phyloP scores from a whole-genome alignment of 2,888 invertebrate genomes.

The Drosophila fulvimacula region DNA sequence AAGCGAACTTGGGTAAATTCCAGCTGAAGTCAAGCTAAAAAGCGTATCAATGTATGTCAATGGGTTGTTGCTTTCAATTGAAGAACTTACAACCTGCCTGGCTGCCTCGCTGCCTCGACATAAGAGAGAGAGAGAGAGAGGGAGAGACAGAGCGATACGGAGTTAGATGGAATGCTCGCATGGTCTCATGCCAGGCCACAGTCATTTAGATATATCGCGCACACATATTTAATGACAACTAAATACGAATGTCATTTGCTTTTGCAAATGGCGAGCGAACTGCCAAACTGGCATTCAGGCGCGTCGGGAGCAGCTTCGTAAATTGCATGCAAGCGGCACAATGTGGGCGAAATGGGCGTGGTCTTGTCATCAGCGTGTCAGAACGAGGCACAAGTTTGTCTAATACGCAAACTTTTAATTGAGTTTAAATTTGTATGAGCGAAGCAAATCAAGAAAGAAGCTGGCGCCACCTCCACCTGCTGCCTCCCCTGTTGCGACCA shows the following conservation, averaged over 20 bases:
- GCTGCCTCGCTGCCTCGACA: conserved; percentile 20
- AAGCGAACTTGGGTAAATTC: conserved; percentile 11
- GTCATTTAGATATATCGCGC: conserved; percentile 68
- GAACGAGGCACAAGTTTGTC: conserved; percentile 67
- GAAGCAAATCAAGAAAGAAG: conserved; percentile 57
- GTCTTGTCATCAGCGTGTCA: conserved; percentile 54
- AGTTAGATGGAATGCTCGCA: background rate
- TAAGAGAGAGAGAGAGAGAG: conserved; percentile 3
- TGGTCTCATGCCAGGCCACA: conserved; percentile 35
- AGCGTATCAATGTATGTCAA: conserved; percentile 75
- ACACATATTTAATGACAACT: conserved; percentile 78
- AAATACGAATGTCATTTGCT: conserved; percentile 74
- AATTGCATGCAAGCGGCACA: conserved; percentile 43
- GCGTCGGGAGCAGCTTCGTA: conserved; percentile 16
- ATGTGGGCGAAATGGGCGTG: conserved; percentile 10
- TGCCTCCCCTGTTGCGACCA: conserved; percentile 12
- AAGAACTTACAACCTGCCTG: conserved; percentile 23
- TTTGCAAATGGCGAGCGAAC: conserved; percentile 27
- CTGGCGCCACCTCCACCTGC: background rate
- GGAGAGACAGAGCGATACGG: background rate
- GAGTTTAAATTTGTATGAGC: conserved; percentile 82
- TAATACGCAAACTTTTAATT: conserved; percentile 82
- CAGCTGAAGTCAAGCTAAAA: conserved; percentile 45
- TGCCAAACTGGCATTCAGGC: background rate
- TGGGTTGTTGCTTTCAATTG: conserved; percentile 71